phyloP scores from a whole-genome alignment of 2,888 invertebrate genomes.

The Zonitis immaculata region DNA sequence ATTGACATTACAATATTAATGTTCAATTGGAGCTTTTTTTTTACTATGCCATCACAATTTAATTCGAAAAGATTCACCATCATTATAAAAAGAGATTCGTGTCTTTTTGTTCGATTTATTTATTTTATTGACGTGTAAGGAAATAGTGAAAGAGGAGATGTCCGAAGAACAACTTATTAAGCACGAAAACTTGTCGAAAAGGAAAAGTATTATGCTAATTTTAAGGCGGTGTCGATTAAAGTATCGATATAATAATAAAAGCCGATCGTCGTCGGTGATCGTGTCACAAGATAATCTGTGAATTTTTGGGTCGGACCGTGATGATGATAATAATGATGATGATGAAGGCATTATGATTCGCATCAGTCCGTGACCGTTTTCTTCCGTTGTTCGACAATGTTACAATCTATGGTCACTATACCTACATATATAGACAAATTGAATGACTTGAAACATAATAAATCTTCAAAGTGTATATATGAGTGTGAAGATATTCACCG shows the following conservation, averaged over 20 bases:
- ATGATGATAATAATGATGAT: background rate
- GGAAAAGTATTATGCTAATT: constrained; percentile 25
- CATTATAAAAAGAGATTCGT: too few relatives aligned
- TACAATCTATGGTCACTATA: too few relatives aligned
- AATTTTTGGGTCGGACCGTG: background rate
- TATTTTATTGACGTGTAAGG: background rate
- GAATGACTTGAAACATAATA: background rate
- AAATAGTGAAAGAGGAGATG: background rate
- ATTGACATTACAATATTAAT: background rate
- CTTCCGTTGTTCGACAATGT: background rate
- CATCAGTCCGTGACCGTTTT: background rate
- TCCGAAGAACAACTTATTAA: constrained; percentile 3
- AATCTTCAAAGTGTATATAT: too few relatives aligned
- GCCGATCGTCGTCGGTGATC: background rate
- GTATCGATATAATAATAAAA: background rate
- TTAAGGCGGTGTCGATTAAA: constrained; percentile 27
- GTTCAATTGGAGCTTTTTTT: background rate
- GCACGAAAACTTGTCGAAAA: constrained; percentile 11
- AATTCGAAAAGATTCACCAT: background rate
- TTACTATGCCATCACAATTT: background rate
- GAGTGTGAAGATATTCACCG: background rate
- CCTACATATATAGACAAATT: too few relatives aligned
- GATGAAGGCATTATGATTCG: background rate
- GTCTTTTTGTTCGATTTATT: too few relatives aligned
- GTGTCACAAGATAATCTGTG: background rate